These are phyloP conservation scores for Agrilus biguttatus DNA, from an alignment of 2,888 invertebrate species.

Conservation along the genomic window DNA sequence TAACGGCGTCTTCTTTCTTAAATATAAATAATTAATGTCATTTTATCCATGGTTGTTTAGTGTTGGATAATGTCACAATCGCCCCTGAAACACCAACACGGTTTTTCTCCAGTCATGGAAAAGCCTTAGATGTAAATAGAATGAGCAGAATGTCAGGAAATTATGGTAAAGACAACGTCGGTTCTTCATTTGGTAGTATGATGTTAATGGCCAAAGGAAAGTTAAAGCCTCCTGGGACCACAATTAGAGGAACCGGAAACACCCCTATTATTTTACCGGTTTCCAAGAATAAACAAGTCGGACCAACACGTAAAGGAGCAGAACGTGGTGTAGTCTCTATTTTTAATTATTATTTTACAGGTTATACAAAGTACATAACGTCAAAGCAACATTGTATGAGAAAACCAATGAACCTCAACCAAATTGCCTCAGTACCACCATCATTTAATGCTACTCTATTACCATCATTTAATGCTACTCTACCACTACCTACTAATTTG, in stretches of 20 bases:
- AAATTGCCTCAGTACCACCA: constrained; percentile 11
- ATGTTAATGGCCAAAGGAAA: constrained; percentile 24
- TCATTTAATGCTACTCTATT: too few species aligned
- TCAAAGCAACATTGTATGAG: constrained; percentile 23
- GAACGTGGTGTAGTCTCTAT: neutral
- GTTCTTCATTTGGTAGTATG: constrained; percentile 17
- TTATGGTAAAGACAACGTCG: constrained; percentile 5
- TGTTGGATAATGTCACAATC: constrained; percentile 27
- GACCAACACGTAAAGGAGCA: too few species aligned
- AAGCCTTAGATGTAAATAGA: constrained; percentile 24
- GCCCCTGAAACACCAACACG: constrained; percentile 17
- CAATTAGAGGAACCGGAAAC: constrained; percentile 12
- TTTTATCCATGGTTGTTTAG: constrained; percentile 14
- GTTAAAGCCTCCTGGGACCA: constrained; percentile 15
- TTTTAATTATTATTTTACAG: constrained; percentile 9
- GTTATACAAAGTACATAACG: constrained; percentile 23
- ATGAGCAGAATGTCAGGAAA: constrained; percentile 8
- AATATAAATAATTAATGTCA: too few species aligned
- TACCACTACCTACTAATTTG: constrained; percentile 32
- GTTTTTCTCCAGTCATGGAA: constrained; percentile 18
- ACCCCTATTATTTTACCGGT: constrained; percentile 14
- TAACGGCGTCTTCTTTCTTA: too few species aligned
- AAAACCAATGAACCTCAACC: constrained; percentile 15
- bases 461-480: too few species aligned
- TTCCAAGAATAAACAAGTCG: constrained; percentile 3